Conservation (phyloP, 2,797 vertebrate species). For the Esox lucius region DNA sequence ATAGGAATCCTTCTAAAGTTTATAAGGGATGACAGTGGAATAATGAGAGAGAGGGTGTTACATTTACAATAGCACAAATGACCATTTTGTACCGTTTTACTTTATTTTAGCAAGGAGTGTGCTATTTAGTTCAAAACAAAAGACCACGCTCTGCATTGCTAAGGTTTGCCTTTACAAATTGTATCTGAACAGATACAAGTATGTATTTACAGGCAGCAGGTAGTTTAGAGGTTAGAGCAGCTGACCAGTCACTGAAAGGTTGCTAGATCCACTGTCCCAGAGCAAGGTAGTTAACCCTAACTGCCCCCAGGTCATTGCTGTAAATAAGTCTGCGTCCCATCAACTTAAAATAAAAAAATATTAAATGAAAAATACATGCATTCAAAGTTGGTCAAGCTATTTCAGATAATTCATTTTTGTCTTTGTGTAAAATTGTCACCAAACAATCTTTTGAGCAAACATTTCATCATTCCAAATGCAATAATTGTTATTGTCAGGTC, state of each 20-base stretch:
- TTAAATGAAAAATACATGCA: background rate
- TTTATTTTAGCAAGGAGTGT: background rate
- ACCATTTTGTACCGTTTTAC: background rate
- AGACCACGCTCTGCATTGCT: background rate
- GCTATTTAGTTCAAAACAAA: background rate
- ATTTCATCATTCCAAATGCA: constrained; percentile 54
- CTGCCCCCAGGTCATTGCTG: no score
- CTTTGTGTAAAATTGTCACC: constrained; percentile 36
- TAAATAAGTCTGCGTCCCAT: no score
- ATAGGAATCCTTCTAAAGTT: constrained; percentile 55
- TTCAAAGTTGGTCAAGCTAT: constrained; percentile 45
- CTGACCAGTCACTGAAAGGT: no score
- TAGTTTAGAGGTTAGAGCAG: no score
- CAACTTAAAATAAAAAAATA: no score
- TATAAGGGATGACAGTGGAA: background rate
- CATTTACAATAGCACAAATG: background rate
- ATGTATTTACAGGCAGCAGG: no score
- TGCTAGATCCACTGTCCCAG: no score
- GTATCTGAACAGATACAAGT: background rate
- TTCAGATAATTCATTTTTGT: constrained; percentile 58
- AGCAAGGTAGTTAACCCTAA: no score
- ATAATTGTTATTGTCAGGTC: constrained; percentile 76
- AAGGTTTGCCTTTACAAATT: background rate
- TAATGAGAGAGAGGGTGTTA: background rate
- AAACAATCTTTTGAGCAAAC: constrained; percentile 73